These are phyloP conservation scores for Parotia lawesii DNA, from an alignment of 2,113 vertebrate genomes.

Conservation along the genomic window DNA sequence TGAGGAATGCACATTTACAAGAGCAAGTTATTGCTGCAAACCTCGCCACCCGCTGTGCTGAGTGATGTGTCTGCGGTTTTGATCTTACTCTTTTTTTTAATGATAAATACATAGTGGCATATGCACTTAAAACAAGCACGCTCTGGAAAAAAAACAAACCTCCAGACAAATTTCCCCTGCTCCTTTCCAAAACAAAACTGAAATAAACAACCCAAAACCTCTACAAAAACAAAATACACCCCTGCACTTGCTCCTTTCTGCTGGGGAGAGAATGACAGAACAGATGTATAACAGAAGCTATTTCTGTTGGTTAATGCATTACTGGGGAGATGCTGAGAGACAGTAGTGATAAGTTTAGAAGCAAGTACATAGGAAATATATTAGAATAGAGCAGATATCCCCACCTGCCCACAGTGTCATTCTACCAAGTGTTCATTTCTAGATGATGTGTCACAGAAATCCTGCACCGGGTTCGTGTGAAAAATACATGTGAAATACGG, in stretches of 20 bases:
- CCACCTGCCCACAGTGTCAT: slow-evolving; percentile 45
- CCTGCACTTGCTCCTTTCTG: slow-evolving; percentile 57
- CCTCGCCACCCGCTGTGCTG: neutral
- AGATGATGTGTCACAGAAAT: slow-evolving; percentile 32
- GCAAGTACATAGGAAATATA: slow-evolving; percentile 4
- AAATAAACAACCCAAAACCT: slow-evolving; percentile 57
- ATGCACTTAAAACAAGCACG: neutral
- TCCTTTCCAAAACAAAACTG: slow-evolving; percentile 54
- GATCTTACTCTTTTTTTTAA: neutral
- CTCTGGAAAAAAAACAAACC: neutral
- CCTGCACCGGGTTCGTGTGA: neutral
- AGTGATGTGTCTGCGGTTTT: slow-evolving; percentile 7
- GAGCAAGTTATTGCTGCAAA: neutral
- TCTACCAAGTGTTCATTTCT: neutral
- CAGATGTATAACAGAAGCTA: slow-evolving; percentile 57
- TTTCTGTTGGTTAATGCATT: slow-evolving; percentile 40
- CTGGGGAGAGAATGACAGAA: slow-evolving; percentile 20
- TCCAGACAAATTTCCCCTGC: slow-evolving; percentile 39
- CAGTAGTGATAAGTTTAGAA: slow-evolving; percentile 51
- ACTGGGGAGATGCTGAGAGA: slow-evolving; percentile 11
- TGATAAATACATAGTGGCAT: slow-evolving; percentile 31
- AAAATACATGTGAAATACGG: neutral
- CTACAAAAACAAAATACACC: slow-evolving; percentile 49
- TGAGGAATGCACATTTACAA: neutral
- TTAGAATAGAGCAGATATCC: slow-evolving; percentile 51